Conservation (phyloP, 1,140 invertebrate species). For the Plectrocnemia conspersa region DNA sequence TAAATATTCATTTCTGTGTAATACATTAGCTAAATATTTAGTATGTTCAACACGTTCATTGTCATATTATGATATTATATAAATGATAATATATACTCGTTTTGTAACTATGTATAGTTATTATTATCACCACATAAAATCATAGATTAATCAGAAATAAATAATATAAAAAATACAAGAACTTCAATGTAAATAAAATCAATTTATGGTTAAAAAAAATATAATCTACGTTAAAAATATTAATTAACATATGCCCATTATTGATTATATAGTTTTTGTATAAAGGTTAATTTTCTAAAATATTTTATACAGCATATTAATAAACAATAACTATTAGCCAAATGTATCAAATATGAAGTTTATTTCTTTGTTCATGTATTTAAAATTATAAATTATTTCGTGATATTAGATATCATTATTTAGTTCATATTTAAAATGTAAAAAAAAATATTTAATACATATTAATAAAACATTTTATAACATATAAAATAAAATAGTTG, state of each 20-base stretch:
- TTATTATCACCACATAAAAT: too few species aligned
- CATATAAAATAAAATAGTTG: conserved; percentile 6
- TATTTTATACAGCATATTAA: conserved; percentile 9
- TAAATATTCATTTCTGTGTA: too few species aligned
- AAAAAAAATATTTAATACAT: conserved; percentile 9
- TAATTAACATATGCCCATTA: neutral
- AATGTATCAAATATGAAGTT: conserved; percentile 1
- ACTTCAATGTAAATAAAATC: neutral
- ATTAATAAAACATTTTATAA: conserved; percentile 9
- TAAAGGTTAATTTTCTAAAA: too few species aligned
- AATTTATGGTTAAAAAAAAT: neutral
- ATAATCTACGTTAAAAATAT: neutral
- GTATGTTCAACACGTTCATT: neutral
- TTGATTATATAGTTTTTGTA: too few species aligned
- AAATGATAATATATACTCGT: too few species aligned
- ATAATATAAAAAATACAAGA: too few species aligned
- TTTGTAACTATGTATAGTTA: too few species aligned
- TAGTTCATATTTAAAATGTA: neutral
- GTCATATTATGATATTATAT: too few species aligned
- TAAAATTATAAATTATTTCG: neutral
- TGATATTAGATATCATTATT: conserved; percentile 16
- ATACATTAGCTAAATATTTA: neutral
- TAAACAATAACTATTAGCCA: too few species aligned
- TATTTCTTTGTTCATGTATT: neutral
- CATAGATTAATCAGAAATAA: conserved; percentile 3